phyloP scores from a whole-genome alignment of 2,797 vertebrate species.

The Sebastes oblongus region DNA sequence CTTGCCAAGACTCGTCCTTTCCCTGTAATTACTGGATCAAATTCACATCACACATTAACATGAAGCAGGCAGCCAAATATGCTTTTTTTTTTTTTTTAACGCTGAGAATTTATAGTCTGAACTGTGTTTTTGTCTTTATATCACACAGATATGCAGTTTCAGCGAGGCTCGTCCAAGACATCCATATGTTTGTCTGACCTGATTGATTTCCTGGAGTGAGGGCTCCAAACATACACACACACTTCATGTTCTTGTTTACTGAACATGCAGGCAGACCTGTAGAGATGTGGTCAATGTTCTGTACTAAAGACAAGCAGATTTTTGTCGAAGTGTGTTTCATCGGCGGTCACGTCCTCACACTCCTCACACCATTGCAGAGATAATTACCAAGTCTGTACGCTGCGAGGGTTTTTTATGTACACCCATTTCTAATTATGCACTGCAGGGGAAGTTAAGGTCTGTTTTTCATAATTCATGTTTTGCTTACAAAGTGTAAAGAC shows the following conservation, averaged over 20 bases:
- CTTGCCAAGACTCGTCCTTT: conserved; percentile 54
- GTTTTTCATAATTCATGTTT: conserved; percentile 63
- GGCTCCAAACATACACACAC: conserved; percentile 14
- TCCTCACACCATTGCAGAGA: conserved; percentile 10
- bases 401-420: conserved; percentile 17
- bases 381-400: conserved; percentile 43
- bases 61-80: conserved; percentile 53
- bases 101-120: conserved; percentile 43
- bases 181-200: conserved; percentile 51
- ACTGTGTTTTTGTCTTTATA: conserved; percentile 54
- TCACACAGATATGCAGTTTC: conserved; percentile 17
- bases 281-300: conserved; percentile 1
- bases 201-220: conserved; percentile 30
- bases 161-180: conserved; percentile 14
- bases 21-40: conserved; percentile 68
- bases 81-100: conserved; percentile 16
- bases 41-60: conserved; percentile 70
- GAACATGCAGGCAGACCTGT: neutral
- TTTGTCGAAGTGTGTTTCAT: conserved; percentile 35
- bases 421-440: conserved; percentile 63
- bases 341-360: conserved; percentile 32
- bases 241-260: neutral
- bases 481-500: conserved; percentile 60
- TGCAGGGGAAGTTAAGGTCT: conserved; percentile 52
- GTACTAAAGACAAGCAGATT: neutral